Percentiles rank a stretch among this genome's conserved stretches.
phyloP scores from a whole-genome alignment of 2,888 invertebrate genomes.

The Melikaiella ostensackeni region DNA sequence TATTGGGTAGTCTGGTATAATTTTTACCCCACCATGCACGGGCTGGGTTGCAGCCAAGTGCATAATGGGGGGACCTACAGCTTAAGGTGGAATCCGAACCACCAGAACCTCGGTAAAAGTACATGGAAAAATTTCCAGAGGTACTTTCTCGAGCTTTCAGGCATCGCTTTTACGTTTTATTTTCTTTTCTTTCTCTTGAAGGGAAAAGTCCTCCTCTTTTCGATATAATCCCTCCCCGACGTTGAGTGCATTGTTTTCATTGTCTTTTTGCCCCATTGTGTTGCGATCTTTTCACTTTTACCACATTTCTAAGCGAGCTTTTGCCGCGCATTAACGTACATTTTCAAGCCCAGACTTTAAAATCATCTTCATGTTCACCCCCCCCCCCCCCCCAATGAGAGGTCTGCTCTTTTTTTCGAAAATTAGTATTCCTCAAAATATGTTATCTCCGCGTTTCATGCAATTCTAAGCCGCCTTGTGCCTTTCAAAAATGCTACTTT shows the following conservation, averaged over 20 bases:
- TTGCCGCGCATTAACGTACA: background rate
- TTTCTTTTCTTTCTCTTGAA: background rate
- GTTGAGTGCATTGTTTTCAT: conserved; percentile 58
- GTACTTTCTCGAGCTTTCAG: too few species aligned
- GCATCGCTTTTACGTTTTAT: background rate
- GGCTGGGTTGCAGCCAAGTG: too few species aligned
- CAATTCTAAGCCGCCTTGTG: too few species aligned
- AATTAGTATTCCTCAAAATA: background rate
- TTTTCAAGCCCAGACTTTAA: background rate
- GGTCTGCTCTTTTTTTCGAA: background rate
- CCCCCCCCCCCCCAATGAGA: too few species aligned
- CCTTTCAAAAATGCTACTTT: too few species aligned
- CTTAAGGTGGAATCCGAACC: too few species aligned
- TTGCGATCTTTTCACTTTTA: conserved; percentile 74
- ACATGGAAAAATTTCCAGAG: too few species aligned
- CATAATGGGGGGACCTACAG: too few species aligned
- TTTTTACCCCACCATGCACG: too few species aligned
- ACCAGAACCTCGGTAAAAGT: too few species aligned
- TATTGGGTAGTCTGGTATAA: too few species aligned
- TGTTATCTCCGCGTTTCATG: too few species aligned
- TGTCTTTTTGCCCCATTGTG: conserved; percentile 58
- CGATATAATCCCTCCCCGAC: background rate
- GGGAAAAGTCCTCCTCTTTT: background rate
- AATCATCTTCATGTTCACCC: background rate
- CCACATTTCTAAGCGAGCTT: conserved; percentile 26